phyloP scores from a whole-genome alignment of 2,797 vertebrate genomes.

The Phoebastria nigripes region DNA sequence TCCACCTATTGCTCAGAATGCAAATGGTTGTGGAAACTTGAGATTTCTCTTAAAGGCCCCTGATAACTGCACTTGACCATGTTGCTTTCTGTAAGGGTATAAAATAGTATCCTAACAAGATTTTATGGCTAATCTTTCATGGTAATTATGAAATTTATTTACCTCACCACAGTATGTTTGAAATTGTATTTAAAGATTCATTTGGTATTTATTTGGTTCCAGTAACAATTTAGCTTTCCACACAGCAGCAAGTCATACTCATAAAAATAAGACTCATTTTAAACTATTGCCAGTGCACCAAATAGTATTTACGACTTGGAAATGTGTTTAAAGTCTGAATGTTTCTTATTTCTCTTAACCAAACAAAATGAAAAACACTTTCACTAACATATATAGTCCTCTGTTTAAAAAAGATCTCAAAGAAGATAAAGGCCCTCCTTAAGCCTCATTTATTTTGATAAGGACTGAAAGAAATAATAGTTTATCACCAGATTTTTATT shows the following conservation, averaged over 20 bases:
- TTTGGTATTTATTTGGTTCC: background rate
- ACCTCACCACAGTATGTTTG: background rate
- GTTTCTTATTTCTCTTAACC: background rate
- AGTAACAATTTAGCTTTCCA: background rate
- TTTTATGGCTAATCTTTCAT: constrained; percentile 16
- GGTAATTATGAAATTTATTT: constrained; percentile 22
- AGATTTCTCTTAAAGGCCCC: background rate
- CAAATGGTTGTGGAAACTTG: background rate
- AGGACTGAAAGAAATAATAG: background rate
- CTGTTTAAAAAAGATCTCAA: background rate
- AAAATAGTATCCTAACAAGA: background rate
- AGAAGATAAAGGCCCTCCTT: background rate
- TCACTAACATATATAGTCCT: background rate
- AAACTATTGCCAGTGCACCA: background rate
- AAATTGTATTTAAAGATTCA: constrained; percentile 44
- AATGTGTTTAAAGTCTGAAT: background rate
- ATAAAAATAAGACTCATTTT: background rate
- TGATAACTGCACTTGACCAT: background rate
- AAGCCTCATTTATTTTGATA: background rate
- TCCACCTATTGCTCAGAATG: background rate
- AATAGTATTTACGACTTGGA: background rate
- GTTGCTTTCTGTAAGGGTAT: background rate
- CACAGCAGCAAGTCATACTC: background rate
- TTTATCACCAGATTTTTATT: background rate
- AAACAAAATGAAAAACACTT: background rate